A percentile compares a stretch with the other conserved stretches of the same genome.
Evolutionary conservation across 2,888 invertebrate species (phyloP).

Genomic region (Cryptophagus acutangulus): DNA sequence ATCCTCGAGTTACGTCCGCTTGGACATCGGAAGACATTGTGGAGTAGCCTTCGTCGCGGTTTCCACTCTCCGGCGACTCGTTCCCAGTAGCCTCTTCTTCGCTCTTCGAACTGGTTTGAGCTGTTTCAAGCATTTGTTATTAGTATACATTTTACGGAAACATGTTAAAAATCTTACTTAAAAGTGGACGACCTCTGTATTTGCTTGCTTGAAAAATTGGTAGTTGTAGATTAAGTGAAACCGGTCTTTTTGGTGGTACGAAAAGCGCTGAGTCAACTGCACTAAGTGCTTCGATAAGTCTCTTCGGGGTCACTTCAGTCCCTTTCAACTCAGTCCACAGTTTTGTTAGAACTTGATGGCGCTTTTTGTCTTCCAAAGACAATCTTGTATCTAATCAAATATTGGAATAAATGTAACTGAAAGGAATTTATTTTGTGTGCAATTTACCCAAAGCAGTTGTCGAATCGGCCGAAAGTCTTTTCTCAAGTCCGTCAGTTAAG

Average conservation of each 20-base stretch:
- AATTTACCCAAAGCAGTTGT: conserved; percentile 39
- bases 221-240: conserved; percentile 65
- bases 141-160: background rate
- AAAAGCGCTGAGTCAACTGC: conserved; percentile 63
- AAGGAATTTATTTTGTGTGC: background rate
- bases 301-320: conserved; percentile 59
- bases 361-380: conserved; percentile 58
- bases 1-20: conserved; percentile 58
- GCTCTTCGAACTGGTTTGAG: conserved; percentile 50
- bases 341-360: conserved; percentile 59
- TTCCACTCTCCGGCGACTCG: conserved; percentile 71
- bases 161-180: conserved; percentile 39
- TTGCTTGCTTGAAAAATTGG: conserved; percentile 53
- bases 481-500: conserved; percentile 24
- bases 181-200: conserved; percentile 46
- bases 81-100: conserved; percentile 62
- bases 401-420: background rate
- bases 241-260: conserved; percentile 64
- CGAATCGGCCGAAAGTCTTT: conserved; percentile 41
- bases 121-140: conserved; percentile 33
- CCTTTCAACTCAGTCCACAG: conserved; percentile 63
- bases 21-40: conserved; percentile 81
- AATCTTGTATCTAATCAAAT: conserved; percentile 50
- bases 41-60: conserved; percentile 76
- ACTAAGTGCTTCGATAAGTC: conserved; percentile 58